phyloP scores from a whole-genome alignment of 2,113 vertebrate genomes.

The Abramis brama region DNA sequence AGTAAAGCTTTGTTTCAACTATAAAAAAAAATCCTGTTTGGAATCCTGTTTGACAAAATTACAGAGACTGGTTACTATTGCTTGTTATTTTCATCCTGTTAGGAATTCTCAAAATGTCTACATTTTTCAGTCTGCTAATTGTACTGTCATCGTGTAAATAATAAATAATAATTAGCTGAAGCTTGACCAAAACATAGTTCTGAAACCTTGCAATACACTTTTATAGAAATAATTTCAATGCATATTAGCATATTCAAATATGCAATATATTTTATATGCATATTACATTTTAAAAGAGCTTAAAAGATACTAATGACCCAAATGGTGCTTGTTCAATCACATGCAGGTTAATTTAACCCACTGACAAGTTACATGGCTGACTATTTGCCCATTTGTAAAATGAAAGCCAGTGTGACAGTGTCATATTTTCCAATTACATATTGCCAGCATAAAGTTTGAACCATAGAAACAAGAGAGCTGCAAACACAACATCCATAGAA shows the following conservation, averaged over 20 bases:
- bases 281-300: not conserved
- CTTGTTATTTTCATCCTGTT: not conserved
- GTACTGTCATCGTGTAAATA: not conserved
- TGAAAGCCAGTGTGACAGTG: not conserved
- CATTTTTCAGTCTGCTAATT: not conserved
- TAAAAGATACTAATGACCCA: not conserved
- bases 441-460: not conserved
- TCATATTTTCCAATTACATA: not conserved
- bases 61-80: not conserved
- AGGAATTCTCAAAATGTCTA: not conserved
- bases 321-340: not conserved
- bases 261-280: not conserved
- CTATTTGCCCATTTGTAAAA: not conserved
- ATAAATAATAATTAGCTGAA: not conserved
- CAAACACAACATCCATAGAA: not conserved
- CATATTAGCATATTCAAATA: not conserved
- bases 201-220: not conserved
- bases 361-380: not conserved
- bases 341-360: slow-evolving; percentile 8
- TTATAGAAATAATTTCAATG: too few relatives aligned
- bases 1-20: not conserved
- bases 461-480: not conserved
- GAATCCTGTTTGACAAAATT: not conserved
- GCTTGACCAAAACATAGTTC: not conserved
- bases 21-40: too few relatives aligned